Conservation (phyloP, 2,888 invertebrate species). For the Dusona sp. region DNA sequence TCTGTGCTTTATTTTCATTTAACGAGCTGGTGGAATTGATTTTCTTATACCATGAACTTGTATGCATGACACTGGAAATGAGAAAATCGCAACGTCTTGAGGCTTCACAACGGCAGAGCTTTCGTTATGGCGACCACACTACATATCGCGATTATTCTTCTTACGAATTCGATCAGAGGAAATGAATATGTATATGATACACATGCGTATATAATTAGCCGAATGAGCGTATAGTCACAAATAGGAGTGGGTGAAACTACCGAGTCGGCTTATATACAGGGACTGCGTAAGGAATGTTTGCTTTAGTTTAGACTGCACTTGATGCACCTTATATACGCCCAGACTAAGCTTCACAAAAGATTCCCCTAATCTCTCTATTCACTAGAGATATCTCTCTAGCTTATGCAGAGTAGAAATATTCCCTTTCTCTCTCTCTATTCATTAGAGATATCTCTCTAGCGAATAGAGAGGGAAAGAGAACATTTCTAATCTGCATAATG, state of each 20-base stretch:
- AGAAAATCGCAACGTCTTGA: slow-evolving; percentile 23
- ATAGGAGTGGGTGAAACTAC: slow-evolving; percentile 67
- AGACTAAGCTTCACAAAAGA: slow-evolving; percentile 35
- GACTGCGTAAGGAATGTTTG: slow-evolving; percentile 73
- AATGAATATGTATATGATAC: neutral
- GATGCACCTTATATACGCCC: slow-evolving; percentile 33
- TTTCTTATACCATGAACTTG: too few relatives aligned
- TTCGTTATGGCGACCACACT: slow-evolving; percentile 61
- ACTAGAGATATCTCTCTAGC: neutral
- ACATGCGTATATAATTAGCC: slow-evolving; percentile 40
- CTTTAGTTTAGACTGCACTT: slow-evolving; percentile 72
- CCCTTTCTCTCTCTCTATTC: too few relatives aligned
- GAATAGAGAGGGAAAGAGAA: neutral
- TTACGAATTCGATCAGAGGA: slow-evolving; percentile 33
- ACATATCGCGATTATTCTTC: slow-evolving; percentile 69
- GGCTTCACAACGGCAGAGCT: slow-evolving; percentile 4
- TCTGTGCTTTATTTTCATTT: neutral
- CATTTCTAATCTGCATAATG: slow-evolving; percentile 29
- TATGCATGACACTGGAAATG: slow-evolving; percentile 14
- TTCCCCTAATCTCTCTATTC: slow-evolving; percentile 27
- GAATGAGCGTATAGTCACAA: slow-evolving; percentile 73
- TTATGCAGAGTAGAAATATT: too few relatives aligned
- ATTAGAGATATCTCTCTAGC: neutral
- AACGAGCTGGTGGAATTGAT: neutral
- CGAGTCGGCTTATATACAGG: slow-evolving; percentile 28